Conservation (phyloP, 2,113 vertebrate genomes). For the Oryzias curvinotus region DNA sequence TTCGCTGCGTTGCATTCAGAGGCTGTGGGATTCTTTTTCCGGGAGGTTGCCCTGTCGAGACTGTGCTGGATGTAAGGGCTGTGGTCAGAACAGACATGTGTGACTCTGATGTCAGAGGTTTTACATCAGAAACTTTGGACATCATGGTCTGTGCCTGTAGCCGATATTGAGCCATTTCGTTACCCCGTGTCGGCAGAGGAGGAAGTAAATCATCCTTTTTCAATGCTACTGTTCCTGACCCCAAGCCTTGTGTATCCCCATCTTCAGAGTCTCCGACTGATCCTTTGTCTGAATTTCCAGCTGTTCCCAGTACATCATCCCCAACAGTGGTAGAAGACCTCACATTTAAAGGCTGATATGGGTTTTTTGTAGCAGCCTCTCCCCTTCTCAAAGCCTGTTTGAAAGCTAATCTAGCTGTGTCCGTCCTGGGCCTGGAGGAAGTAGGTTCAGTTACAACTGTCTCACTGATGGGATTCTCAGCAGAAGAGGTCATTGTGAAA, state of each 20-base stretch:
- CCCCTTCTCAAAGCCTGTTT: slow-evolving; percentile 23
- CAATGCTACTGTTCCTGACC: slow-evolving; percentile 44
- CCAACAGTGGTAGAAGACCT: slow-evolving; percentile 14
- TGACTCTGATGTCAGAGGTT: slow-evolving; percentile 17
- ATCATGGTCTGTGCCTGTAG: slow-evolving; percentile 46
- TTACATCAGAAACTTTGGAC: slow-evolving; percentile 13
- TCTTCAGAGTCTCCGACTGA: slow-evolving; percentile 17
- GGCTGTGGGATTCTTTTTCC: slow-evolving; percentile 23
- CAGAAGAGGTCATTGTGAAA: slow-evolving; percentile 28
- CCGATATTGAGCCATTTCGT: slow-evolving; percentile 54
- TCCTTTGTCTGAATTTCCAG: slow-evolving; percentile 5
- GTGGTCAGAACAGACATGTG: slow-evolving; percentile 27
- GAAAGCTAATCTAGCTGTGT: slow-evolving; percentile 46
- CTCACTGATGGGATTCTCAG: slow-evolving; percentile 33
- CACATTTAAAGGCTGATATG: slow-evolving; percentile 29
- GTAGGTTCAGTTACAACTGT: slow-evolving; percentile 31
- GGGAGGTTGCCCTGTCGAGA: slow-evolving; percentile 8
- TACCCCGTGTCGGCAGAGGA: slow-evolving; percentile 20
- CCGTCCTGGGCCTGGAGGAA: slow-evolving; percentile 57
- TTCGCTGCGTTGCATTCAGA: slow-evolving; percentile 26
- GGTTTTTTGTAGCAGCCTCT: slow-evolving; percentile 24
- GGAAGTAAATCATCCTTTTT: slow-evolving; percentile 25
- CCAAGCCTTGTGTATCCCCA: slow-evolving; percentile 45
- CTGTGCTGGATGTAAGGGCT: slow-evolving; percentile 12
- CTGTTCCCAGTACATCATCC: slow-evolving; percentile 1